Evolutionary conservation across 2,113 vertebrate species (phyloP).

Genomic region (Hepsetus odoe): DNA sequence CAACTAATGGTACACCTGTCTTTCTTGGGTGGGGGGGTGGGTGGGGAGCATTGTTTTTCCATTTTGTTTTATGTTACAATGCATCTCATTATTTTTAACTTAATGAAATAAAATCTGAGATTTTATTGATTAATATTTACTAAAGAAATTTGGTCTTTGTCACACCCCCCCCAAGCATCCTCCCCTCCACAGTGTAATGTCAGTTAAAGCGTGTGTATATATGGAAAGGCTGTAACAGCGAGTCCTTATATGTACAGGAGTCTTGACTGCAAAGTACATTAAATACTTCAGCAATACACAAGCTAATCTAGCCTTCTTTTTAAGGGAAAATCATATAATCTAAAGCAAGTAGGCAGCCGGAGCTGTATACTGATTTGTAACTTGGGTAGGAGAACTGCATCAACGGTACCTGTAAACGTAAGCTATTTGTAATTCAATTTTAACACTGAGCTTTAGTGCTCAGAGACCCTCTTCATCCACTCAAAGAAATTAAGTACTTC

Average conservation of each 20-base stretch:
- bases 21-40: slow-evolving; percentile 50
- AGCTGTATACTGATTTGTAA: too few species aligned
- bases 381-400: too few species aligned
- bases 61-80: slow-evolving; percentile 66
- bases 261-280: background rate
- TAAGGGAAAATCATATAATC: too few species aligned
- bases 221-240: background rate
- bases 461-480: background rate
- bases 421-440: too few species aligned
- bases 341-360: too few species aligned
- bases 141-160: slow-evolving; percentile 8
- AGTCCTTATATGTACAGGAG: background rate
- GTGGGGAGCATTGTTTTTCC: slow-evolving; percentile 42
- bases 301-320: too few species aligned
- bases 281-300: background rate
- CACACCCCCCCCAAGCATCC: background rate
- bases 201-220: background rate
- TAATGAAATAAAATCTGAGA: slow-evolving; percentile 74
- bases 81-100: slow-evolving; percentile 73
- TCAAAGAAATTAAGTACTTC: too few species aligned
- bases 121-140: slow-evolving; percentile 64
- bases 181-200: background rate
- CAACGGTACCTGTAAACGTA: too few species aligned
- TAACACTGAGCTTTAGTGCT: background rate
- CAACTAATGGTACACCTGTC: slow-evolving; percentile 72